Evolutionary conservation across 2,113 vertebrate species (phyloP).

Genomic region (Apteryx mantelli): DNA sequence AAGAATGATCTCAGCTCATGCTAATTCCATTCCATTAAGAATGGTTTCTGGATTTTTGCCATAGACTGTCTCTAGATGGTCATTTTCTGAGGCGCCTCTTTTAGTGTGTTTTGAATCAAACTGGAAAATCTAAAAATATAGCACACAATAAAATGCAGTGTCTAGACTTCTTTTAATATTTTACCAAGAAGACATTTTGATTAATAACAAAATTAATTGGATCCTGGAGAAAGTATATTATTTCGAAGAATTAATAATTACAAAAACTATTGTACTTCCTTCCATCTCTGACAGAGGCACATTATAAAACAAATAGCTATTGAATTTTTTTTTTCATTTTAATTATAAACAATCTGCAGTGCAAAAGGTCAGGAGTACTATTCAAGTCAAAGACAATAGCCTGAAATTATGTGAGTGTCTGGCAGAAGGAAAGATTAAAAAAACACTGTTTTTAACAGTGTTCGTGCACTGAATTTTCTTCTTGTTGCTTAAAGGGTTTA

Average conservation of each 20-base stretch:
- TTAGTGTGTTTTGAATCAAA: conserved; percentile 75
- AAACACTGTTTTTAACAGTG: neutral
- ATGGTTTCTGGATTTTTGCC: conserved; percentile 77
- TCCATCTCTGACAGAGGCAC: neutral
- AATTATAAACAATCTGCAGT: conserved; percentile 20
- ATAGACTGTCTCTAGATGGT: conserved; percentile 70
- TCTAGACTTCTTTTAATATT: conserved; percentile 57
- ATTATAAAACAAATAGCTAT: conserved; percentile 15
- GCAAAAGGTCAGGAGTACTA: conserved; percentile 22
- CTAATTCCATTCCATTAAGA: conserved; percentile 72
- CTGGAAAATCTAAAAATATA: conserved; percentile 73
- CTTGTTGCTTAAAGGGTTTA: neutral
- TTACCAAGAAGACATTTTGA: conserved; percentile 29
- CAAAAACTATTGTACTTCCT: conserved; percentile 1
- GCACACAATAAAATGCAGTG: conserved; percentile 54
- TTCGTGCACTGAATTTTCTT: neutral
- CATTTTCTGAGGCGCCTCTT: conserved; percentile 75
- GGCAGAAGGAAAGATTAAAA: conserved; percentile 14
- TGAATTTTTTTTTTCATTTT: neutral
- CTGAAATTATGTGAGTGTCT: conserved; percentile 2
- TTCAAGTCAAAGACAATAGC: conserved; percentile 48
- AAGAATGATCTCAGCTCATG: conserved; percentile 70
- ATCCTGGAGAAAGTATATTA: conserved; percentile 25
- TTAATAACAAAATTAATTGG: conserved; percentile 46
- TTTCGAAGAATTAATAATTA: conserved; percentile 16